Evolutionary conservation across 2,888 invertebrate species (phyloP).

Genomic region (Aphrophora alni): DNA sequence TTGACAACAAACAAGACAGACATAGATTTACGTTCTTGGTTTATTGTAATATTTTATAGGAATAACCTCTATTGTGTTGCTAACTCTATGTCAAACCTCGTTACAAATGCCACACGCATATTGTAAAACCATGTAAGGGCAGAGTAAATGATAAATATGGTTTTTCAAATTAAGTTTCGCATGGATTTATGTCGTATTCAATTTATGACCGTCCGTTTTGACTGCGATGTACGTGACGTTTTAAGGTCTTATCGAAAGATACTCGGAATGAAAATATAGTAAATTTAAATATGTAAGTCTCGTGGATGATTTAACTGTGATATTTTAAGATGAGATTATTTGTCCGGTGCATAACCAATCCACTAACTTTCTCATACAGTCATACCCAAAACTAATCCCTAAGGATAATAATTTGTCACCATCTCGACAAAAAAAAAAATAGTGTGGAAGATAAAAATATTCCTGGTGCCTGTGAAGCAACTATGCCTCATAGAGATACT

Average conservation of each 20-base stretch:
- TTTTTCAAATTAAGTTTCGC: conserved; percentile 2
- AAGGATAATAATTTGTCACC: no score
- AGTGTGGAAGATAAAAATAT: no score
- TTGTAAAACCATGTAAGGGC: neutral
- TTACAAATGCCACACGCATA: neutral
- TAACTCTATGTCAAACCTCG: neutral
- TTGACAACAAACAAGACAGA: neutral
- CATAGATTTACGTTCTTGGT: neutral
- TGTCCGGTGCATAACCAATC: no score
- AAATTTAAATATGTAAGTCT: neutral
- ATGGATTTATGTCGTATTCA: neutral
- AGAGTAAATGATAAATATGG: neutral
- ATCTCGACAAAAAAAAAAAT: no score
- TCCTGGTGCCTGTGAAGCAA: no score
- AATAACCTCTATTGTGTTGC: neutral
- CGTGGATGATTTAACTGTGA: no score
- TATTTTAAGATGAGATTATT: no score
- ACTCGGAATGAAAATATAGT: no score
- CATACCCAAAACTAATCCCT: no score
- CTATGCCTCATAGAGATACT: no score
- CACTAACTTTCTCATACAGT: no score
- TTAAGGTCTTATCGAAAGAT: neutral
- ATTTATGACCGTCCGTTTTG: neutral
- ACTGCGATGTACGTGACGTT: neutral
- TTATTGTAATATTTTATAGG: neutral